phyloP scores from a whole-genome alignment of 1,140 invertebrate genomes.

The Psix sp. region DNA sequence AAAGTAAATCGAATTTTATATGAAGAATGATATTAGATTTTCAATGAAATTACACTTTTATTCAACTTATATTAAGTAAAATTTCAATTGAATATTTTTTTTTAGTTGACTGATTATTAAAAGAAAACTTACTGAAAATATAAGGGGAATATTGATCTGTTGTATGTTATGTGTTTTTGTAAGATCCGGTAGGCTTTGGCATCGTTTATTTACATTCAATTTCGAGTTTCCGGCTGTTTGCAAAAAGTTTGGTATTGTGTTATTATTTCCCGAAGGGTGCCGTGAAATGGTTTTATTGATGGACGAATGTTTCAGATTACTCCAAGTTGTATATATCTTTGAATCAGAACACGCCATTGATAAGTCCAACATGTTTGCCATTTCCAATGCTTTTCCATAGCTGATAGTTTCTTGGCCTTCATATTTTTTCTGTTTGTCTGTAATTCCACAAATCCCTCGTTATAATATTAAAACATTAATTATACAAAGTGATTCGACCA shows the following conservation, averaged over 20 bases:
- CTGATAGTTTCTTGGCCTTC: constrained; percentile 64
- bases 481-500: neutral
- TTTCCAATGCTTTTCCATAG: constrained; percentile 66
- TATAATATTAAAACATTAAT: neutral
- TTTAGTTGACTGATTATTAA: neutral
- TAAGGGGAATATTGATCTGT: constrained; percentile 67
- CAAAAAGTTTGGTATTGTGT: constrained; percentile 76
- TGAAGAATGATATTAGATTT: neutral
- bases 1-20: constrained; percentile 1
- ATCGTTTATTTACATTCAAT: constrained; percentile 61
- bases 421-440: constrained; percentile 71
- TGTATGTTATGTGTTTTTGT: constrained; percentile 62
- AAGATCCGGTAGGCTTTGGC: constrained; percentile 72
- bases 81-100: no score
- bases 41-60: neutral
- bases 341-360: constrained; percentile 90
- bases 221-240: constrained; percentile 53
- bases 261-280: constrained; percentile 88
- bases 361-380: constrained; percentile 79
- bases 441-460: constrained; percentile 18
- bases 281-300: constrained; percentile 76
- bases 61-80: no score
- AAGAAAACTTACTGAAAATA: constrained; percentile 69
- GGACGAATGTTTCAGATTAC: constrained; percentile 83
- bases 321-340: constrained; percentile 88